Base-by-base conservation (phyloP, 53 echinoderm and acorn worm species). In the Hippasteria phrygiana region DNA sequence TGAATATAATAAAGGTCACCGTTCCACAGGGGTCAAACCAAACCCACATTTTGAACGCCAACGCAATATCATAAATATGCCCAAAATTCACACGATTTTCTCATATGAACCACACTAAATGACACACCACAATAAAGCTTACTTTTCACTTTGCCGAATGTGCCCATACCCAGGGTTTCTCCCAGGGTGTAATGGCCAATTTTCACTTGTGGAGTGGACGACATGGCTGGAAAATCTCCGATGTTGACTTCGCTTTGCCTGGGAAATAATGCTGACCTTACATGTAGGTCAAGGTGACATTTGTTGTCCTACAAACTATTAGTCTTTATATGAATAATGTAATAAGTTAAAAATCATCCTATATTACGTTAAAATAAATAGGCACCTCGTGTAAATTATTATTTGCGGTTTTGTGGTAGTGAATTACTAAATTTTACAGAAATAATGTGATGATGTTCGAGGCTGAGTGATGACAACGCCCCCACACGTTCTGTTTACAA, bases 141-240 rank as follows among this genome's bases (percentile, higher is more conserved):
- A 98, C 98, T 95, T 90, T 98, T 98, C 38, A 98, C 98, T 94
- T 98, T 98, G 12, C 98, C 98, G 88, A 98, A 98, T 29, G 98
- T 98, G 24, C 98, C 98, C 94, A 98, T 94, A 24, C 98, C 98
- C 10, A 98, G 94, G 46, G 98, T 98, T 66, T 98, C 98, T 24
- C 98, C 98, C 33, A 98, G 88, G 70, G 91, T 69, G 81, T 98
- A 98, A 70, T 98, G 98, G 17, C 98, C 98, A 4, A 98, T 95
- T 89, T 98, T 98, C n/a, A 98, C 95, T 75, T 94, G 94, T 35
- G 95, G 74, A 78, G 78, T 88, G 31, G 88, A 85, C 89, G 91
- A 88, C 91, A 67, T 91, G 32, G 64, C 54, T 62, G 31, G 33
- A 32, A 43, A 47, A 43, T 46, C 37, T 69, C 33, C 85, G 71